Evolutionary conservation across 2,113 vertebrate species (phyloP).

Genomic region (Tragelaphus strepsiceros): DNA sequence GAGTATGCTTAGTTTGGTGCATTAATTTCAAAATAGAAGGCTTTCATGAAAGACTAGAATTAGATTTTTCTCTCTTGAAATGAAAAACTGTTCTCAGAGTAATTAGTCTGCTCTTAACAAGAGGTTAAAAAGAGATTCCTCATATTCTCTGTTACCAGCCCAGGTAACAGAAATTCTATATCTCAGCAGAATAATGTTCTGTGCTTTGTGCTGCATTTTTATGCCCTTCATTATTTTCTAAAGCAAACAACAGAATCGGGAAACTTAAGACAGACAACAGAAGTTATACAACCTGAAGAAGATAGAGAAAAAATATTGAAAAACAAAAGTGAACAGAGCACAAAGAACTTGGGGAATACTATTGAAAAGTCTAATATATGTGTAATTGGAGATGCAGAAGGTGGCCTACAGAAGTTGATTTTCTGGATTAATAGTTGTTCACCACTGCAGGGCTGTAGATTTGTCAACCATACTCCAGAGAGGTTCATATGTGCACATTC

Average conservation of each 20-base stretch:
- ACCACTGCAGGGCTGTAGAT: not conserved
- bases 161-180: not conserved
- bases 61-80: not conserved
- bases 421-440: not conserved
- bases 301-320: not conserved
- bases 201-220: not conserved
- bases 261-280: not conserved
- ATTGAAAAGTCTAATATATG: not conserved
- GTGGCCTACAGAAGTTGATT: not conserved
- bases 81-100: not conserved
- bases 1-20: not conserved
- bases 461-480: not conserved
- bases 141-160: not conserved
- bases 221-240: not conserved
- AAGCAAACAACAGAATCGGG: not conserved
- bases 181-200: not conserved
- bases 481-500: not conserved
- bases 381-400: not conserved
- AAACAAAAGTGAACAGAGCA: not conserved
- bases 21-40: not conserved
- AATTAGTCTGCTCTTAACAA: not conserved
- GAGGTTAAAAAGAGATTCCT: not conserved
- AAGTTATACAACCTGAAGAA: not conserved
- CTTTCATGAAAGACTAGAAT: not conserved
- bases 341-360: not conserved